Evolutionary conservation across 2,888 invertebrate species (phyloP).

Genomic region (Dasysyrphus tricinctus): DNA sequence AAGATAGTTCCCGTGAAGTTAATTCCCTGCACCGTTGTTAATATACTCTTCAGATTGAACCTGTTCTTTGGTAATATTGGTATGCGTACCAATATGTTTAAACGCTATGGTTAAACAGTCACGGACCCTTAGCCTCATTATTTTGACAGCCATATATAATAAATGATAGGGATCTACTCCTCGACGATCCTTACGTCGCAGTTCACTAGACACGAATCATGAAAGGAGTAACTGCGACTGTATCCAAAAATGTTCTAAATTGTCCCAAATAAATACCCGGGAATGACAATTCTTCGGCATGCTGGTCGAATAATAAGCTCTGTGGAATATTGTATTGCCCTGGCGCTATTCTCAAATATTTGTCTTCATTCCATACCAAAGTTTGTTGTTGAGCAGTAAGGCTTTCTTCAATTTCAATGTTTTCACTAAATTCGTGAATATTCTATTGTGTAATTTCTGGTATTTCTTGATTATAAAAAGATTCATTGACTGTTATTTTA

Average conservation of each 20-base stretch:
- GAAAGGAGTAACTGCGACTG: too few relatives aligned
- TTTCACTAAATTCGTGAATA: conserved; percentile 78
- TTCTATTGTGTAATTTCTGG: conserved; percentile 27
- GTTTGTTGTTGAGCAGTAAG: conserved; percentile 58
- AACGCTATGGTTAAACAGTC: neutral
- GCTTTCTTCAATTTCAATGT: conserved; percentile 73
- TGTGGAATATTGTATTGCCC: neutral
- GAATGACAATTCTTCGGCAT: too few relatives aligned
- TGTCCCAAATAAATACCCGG: too few relatives aligned
- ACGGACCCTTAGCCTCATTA: neutral
- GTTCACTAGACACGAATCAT: too few relatives aligned
- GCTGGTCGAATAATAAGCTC: too few relatives aligned
- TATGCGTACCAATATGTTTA: conserved; percentile 9
- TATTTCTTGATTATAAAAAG: neutral
- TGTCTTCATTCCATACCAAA: neutral
- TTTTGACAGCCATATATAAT: conserved; percentile 10
- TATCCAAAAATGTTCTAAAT: too few relatives aligned
- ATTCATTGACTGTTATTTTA: neutral
- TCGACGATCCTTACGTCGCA: too few relatives aligned
- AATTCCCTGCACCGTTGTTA: too few relatives aligned
- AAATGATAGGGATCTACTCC: too few relatives aligned
- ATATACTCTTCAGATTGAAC: conserved; percentile 23
- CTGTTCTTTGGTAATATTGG: conserved; percentile 1
- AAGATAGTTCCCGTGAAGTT: too few relatives aligned
- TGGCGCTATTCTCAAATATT: neutral